Conservation (phyloP, 1,140 invertebrate species). For the Araneus ventricosus region DNA sequence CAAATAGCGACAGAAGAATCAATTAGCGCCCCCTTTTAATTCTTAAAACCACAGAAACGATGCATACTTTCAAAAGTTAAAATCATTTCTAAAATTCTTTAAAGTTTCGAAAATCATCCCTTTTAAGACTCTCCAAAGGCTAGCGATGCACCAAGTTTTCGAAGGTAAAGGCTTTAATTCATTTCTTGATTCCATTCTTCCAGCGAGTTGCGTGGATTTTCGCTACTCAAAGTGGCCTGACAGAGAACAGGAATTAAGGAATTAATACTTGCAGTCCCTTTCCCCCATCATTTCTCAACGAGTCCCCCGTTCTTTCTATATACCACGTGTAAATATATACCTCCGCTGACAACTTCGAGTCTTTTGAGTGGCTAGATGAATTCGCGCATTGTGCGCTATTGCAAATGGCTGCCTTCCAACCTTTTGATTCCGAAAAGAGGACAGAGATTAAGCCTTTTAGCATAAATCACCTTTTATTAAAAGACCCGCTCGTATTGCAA, state of each 20-base stretch:
- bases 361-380: conserved; percentile 66
- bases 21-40: neutral
- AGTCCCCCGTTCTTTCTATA: conserved; percentile 11
- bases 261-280: conserved; percentile 62
- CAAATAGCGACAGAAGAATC: neutral
- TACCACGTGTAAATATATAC: neutral
- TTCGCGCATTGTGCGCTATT: conserved; percentile 62
- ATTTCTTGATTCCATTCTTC: conserved; percentile 63
- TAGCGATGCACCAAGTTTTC: neutral
- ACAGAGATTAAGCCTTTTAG: conserved; percentile 73
- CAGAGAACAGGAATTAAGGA: conserved; percentile 62
- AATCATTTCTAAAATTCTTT: neutral
- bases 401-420: conserved; percentile 60
- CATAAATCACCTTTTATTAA: conserved; percentile 75
- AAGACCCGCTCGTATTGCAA: conserved; percentile 57
- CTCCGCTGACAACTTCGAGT: conserved; percentile 59
- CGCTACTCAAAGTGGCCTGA: conserved; percentile 41
- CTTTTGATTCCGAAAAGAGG: conserved; percentile 60
- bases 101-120: conserved; percentile 16
- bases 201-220: conserved; percentile 17
- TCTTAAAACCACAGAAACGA: neutral
- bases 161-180: conserved; percentile 51
- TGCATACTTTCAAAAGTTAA: neutral
- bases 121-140: conserved; percentile 27
- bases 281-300: neutral